A percentile compares a stretch with the other conserved stretches of the same genome.
Conservation (phyloP, 2,888 invertebrate genomes). For the Sepiola atlantica region DNA sequence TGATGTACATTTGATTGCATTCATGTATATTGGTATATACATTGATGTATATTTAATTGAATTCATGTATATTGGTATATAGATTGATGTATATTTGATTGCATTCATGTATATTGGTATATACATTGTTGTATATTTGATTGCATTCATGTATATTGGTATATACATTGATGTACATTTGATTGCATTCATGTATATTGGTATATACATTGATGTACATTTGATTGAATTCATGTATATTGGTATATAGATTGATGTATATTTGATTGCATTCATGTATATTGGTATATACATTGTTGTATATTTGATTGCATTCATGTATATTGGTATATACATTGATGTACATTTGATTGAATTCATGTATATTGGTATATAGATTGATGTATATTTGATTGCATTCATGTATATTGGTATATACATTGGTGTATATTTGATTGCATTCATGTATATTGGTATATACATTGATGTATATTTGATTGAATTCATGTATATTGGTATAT, state of each 20-base stretch:
- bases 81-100: neutral
- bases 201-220: too few relatives aligned
- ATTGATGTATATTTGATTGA: neutral
- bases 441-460: neutral
- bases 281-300: neutral
- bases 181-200: too few relatives aligned
- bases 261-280: neutral
- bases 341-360: neutral
- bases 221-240: neutral
- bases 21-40: neutral
- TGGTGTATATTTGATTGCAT: too few relatives aligned
- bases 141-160: neutral
- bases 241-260: neutral
- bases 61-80: neutral
- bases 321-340: neutral
- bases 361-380: neutral
- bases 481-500: neutral
- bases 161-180: too few relatives aligned
- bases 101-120: neutral
- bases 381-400: neutral
- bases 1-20: neutral
- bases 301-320: neutral
- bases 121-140: neutral
- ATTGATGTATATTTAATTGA: neutral
- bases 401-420: neutral